These are phyloP conservation scores for Rhadina sibilatrix DNA, from an alignment of 2,113 vertebrate genomes.

Conservation along the genomic window DNA sequence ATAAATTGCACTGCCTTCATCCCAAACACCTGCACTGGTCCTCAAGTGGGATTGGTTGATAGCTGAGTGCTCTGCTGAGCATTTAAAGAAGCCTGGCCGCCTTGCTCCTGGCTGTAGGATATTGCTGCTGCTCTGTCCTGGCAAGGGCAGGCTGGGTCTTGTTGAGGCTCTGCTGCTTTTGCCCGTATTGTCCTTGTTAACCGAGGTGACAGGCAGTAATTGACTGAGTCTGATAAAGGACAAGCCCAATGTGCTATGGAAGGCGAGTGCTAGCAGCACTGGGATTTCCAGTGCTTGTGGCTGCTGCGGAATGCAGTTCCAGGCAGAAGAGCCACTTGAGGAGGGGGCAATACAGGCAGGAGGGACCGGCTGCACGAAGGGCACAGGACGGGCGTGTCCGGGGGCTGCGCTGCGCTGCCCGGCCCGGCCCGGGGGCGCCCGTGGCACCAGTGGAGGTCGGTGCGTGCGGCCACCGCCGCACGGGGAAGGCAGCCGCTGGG, in stretches of 20 bases:
- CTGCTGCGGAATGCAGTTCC: background rate
- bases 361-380: background rate
- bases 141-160: background rate
- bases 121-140: background rate
- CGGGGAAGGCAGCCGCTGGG: background rate
- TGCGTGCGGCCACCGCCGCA: background rate
- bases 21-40: background rate
- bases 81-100: background rate
- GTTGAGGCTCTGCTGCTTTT: background rate
- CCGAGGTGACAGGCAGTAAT: background rate
- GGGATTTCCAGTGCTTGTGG: background rate
- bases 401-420: background rate
- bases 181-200: background rate
- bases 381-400: background rate
- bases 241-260: accelerated
- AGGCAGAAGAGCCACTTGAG: background rate
- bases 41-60: background rate
- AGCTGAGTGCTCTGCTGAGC: background rate
- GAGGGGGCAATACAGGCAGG: background rate
- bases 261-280: background rate
- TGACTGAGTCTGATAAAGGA: background rate
- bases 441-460: background rate
- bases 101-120: accelerated
- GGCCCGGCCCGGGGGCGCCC: background rate
- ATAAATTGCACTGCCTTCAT: background rate